Percentiles rank a stretch among this genome's conserved stretches.
phyloP scores from a whole-genome alignment of 2,113 vertebrate species.

The Raja brachyura region DNA sequence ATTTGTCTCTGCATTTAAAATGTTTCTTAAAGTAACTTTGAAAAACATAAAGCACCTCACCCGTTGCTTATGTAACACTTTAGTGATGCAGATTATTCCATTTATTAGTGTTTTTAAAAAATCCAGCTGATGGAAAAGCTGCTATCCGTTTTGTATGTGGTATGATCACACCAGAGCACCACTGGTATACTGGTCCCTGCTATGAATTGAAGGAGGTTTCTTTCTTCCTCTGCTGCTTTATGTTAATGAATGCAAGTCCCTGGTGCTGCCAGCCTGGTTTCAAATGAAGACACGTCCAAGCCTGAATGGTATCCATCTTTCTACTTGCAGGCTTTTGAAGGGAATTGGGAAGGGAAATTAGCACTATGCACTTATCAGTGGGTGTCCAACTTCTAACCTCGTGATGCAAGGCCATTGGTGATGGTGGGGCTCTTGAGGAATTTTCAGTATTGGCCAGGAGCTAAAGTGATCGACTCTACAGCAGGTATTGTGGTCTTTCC shows the following conservation, averaged over 20 bases:
- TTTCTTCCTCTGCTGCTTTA: neutral
- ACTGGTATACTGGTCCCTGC: neutral
- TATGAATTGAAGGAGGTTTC: neutral
- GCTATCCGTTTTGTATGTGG: neutral
- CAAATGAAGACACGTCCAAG: neutral
- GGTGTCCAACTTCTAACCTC: no score
- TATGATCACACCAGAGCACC: neutral
- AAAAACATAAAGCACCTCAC: neutral
- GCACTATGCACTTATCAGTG: no score
- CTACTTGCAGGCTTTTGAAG: no score
- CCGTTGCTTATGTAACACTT: neutral
- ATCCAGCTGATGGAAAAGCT: neutral
- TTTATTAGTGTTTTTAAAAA: neutral
- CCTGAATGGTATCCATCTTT: no score
- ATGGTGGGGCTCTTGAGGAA: no score
- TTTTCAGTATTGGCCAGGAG: no score
- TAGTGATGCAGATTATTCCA: neutral
- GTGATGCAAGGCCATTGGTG: no score
- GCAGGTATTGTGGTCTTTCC: no score
- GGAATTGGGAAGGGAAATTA: no score
- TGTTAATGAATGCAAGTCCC: neutral
- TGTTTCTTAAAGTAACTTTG: neutral
- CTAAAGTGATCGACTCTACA: no score
- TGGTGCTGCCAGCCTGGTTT: neutral
- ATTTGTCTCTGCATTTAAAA: neutral